Percentiles rank a stretch among this genome's conserved stretches.
Evolutionary conservation across 2,113 vertebrate genomes (phyloP).

Genomic region (Catharus bicknelli): DNA sequence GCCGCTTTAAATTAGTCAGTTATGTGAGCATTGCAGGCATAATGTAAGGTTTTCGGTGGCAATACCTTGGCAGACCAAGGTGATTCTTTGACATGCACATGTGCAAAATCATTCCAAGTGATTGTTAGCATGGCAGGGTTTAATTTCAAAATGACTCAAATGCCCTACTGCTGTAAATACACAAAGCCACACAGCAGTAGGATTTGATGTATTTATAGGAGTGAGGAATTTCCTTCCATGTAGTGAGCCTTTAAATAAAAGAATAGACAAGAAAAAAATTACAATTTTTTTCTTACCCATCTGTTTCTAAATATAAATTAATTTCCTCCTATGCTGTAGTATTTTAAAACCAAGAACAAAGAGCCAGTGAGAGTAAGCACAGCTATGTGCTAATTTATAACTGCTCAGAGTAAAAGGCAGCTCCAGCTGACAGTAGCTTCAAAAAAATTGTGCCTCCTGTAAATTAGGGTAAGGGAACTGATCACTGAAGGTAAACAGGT

Average conservation of each 20-base stretch:
- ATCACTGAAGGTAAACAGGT: conserved; percentile 74
- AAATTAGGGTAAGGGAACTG: conserved; percentile 66
- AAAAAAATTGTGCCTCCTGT: conserved; percentile 65
- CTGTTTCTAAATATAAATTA: not conserved
- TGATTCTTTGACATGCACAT: not conserved
- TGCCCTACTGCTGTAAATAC: not conserved
- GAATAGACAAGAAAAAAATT: not conserved
- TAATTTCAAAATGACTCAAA: not conserved
- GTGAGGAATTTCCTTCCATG: not conserved
- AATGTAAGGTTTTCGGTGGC: not conserved
- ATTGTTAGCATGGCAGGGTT: not conserved
- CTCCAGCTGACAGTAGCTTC: conserved; percentile 65
- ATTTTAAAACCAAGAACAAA: conserved; percentile 44
- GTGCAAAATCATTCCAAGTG: not conserved
- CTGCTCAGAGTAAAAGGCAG: conserved; percentile 59
- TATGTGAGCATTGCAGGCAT: not conserved
- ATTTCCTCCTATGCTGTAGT: not conserved
- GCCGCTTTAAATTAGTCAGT: not conserved
- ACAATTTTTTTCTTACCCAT: not conserved
- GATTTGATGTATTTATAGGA: not conserved
- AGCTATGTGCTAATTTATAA: conserved; percentile 69
- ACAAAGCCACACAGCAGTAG: not conserved
- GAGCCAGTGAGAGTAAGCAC: conserved; percentile 11
- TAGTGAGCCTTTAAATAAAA: not conserved
- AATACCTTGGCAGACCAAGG: not conserved